Base-by-base conservation (phyloP, 64 coral and sea anemone species). In the Montipora efflorescens region DNA sequence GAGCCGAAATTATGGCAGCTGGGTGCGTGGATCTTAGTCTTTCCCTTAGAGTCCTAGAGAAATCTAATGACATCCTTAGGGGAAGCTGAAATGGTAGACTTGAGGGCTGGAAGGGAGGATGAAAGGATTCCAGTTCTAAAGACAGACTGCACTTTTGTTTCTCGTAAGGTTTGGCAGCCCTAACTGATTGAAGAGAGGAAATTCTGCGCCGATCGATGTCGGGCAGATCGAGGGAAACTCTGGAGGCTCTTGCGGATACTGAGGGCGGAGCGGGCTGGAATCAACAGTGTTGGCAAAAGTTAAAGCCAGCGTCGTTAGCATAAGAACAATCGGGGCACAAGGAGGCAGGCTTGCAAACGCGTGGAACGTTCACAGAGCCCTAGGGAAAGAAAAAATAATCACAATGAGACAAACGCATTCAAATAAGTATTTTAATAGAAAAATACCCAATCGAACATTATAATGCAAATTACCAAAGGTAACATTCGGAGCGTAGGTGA, bases 271-370 rank as follows among this genome's bases (percentile, higher is more conserved):
- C 22, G 9, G 55, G 23, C 4, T 84, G 67, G 84, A 73, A 88
- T 7, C 91, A 55, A 79, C 91, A 93, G n/a, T 76, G 13, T 2
- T 93, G 91, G 47, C 83, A 93, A 48, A 84, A 93, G 23, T 51
- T 61, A 80, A 87, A 73, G 44, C 55, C 82, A 48, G 3, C 2
- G 52, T 93, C 62, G 79, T 94, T 94, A 46, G 87, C 36, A 19
- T 94, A 90, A 66, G 14, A 36, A 50, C 87, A 94, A 13, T 90
- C 70, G 2, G 87, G 79, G n/a, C 93, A 90, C 47, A 9, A 75
- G 20, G 52, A 50, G 19, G 87, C 87, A 57, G 73, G 87, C 7
- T 76, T 66, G 57, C 87, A 78, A 50, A 89, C 78, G 48, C 2
- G 48, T 77, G 20, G 87, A 76, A 76, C 22, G 57, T 18, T 19